These are phyloP conservation scores for Hyperoplus lanceolatus DNA, from an alignment of 2,797 vertebrate genomes.

Conservation along the genomic window DNA sequence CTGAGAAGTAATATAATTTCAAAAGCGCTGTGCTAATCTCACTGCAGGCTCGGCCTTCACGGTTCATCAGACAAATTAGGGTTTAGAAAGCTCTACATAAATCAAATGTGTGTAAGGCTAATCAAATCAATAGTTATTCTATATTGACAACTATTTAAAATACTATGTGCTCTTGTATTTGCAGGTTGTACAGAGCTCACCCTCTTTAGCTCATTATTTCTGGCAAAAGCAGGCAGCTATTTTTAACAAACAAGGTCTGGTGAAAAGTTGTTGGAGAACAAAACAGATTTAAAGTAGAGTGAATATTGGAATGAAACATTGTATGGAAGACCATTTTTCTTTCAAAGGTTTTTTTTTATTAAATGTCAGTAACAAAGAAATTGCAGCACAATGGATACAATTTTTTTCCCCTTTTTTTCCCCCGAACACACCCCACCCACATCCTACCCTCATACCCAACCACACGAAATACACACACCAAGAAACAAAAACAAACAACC, in stretches of 20 bases:
- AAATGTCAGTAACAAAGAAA: no score
- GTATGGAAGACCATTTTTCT: no score
- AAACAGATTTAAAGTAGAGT: not conserved
- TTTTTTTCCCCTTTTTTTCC: no score
- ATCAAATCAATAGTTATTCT: not conserved
- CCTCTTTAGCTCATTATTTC: not conserved
- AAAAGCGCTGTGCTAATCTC: not conserved
- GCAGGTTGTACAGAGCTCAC: no score
- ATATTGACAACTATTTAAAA: not conserved
- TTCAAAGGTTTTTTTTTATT: no score
- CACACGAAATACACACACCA: no score
- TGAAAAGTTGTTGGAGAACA: not conserved
- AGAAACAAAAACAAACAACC: no score
- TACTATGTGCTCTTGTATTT: not conserved
- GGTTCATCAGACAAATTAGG: not conserved
- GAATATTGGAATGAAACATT: not conserved
- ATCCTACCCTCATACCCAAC: no score
- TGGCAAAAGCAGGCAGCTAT: not conserved
- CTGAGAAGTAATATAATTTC: not conserved
- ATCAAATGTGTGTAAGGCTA: not conserved
- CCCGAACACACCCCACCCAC: no score
- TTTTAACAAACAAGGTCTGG: not conserved
- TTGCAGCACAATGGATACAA: no score
- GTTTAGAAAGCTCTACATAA: not conserved
- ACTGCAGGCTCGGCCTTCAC: no score